Evolutionary conservation across 2,113 vertebrate genomes (phyloP).

Genomic region (Antennarius striatus): DNA sequence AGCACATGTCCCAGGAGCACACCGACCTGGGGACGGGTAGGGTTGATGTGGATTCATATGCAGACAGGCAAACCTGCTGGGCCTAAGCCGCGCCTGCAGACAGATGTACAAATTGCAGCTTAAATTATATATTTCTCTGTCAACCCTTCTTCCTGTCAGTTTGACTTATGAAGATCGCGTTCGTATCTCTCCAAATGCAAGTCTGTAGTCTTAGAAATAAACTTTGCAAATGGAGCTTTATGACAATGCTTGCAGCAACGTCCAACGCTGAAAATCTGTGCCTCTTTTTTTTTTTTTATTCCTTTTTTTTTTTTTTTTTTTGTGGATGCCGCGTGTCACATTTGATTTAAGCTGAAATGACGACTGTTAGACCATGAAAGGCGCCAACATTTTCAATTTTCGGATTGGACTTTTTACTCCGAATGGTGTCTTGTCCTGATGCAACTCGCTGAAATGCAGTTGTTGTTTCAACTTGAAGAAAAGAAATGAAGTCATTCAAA

Average conservation of each 20-base stretch:
- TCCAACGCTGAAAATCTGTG: conserved; percentile 26
- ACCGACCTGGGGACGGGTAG: conserved; percentile 90
- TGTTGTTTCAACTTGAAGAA: conserved; percentile 57
- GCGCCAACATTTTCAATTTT: conserved; percentile 45
- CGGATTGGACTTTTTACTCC: conserved; percentile 55
- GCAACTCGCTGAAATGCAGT: conserved; percentile 67
- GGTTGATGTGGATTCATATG: too few relatives aligned
- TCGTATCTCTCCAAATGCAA: conserved; percentile 5
- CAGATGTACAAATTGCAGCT: neutral
- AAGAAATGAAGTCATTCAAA: conserved; percentile 45
- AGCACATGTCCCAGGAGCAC: conserved; percentile 90
- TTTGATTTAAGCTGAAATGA: conserved; percentile 55
- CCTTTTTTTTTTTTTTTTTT: neutral
- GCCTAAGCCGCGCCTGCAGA: neutral
- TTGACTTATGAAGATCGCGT: neutral
- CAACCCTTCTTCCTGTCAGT: conserved; percentile 9
- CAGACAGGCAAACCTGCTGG: conserved; percentile 6
- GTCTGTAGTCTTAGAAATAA: conserved; percentile 22
- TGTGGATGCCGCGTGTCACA: conserved; percentile 31
- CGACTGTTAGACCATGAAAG: conserved; percentile 55
- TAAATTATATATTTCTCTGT: neutral
- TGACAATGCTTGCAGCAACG: conserved; percentile 16
- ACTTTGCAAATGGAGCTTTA: conserved; percentile 33
- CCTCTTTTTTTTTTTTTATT: neutral
- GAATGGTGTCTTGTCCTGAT: conserved; percentile 56